Percentiles rank a stretch among this genome's conserved stretches.
These are phyloP conservation scores for Gambusia holbrooki DNA, from an alignment of 2,113 vertebrate species.

Conservation along the genomic window DNA sequence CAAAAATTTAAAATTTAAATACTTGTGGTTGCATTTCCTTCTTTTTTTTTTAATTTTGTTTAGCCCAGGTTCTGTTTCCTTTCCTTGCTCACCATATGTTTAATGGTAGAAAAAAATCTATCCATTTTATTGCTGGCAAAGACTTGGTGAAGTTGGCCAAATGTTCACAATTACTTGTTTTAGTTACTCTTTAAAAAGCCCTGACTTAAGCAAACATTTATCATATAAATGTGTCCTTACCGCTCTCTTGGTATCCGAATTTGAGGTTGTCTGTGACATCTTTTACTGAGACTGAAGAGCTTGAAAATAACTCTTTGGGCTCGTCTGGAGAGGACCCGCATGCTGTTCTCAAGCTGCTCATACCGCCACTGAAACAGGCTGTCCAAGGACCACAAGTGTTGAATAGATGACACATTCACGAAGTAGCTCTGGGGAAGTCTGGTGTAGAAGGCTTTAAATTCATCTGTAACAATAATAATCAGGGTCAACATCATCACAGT, in stretches of 20 bases:
- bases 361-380: constrained; percentile 91
- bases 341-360: constrained; percentile 90
- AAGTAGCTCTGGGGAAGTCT: constrained; percentile 93
- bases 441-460: constrained; percentile 93
- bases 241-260: constrained; percentile 89
- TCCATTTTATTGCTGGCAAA: no score
- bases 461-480: constrained; percentile 80
- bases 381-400: constrained; percentile 94
- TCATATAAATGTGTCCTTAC: constrained; percentile 74
- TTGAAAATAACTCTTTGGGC: constrained; percentile 93
- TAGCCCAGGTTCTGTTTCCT: no score
- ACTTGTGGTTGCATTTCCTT: no score
- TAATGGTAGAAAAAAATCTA: no score
- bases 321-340: constrained; percentile 87
- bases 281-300: constrained; percentile 96
- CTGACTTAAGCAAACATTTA: background rate
- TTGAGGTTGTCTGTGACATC: constrained; percentile 92
- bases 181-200: no score
- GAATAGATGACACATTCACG: constrained; percentile 90
- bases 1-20: no score
- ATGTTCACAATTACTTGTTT: no score
- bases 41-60: no score
- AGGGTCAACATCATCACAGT: background rate
- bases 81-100: no score
- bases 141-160: no score